These are phyloP conservation scores for Cetonia aurata DNA, from an alignment of 2,888 invertebrate species.

Conservation along the genomic window DNA sequence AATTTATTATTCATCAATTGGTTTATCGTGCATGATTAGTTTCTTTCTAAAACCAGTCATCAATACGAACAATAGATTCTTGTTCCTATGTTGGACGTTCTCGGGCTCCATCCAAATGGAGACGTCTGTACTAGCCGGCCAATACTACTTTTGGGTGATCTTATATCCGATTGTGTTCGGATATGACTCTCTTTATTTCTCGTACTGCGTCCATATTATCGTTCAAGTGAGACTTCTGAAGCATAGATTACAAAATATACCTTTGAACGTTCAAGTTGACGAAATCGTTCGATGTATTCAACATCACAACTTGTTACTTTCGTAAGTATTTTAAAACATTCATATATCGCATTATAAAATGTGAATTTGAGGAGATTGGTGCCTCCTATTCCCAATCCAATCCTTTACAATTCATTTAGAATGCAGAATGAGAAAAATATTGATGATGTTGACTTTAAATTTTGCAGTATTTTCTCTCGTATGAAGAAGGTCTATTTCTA, in stretches of 20 bases:
- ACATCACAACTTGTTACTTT: conserved; percentile 6
- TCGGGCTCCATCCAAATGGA: neutral
- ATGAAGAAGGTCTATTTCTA: conserved; percentile 3
- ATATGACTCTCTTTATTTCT: neutral
- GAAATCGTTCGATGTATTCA: neutral
- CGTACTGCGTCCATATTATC: conserved; percentile 12
- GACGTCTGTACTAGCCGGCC: neutral
- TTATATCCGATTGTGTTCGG: neutral
- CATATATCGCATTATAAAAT: no score
- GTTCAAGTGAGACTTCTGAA: conserved; percentile 9
- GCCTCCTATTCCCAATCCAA: no score
- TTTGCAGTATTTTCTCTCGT: neutral
- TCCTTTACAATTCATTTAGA: no score
- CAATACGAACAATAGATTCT: neutral
- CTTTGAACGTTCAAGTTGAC: neutral
- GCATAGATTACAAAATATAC: neutral
- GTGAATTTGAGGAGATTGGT: no score
- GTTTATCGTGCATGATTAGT: neutral
- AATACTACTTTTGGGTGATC: conserved; percentile 9
- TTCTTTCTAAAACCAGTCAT: neutral
- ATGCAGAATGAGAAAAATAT: no score
- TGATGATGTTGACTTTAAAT: neutral
- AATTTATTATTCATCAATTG: conserved; percentile 14
- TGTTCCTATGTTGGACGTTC: conserved; percentile 7
- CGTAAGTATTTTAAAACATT: conserved; percentile 14